Evolutionary conservation across 2,113 vertebrate species (phyloP), one percentile per base, ranked within the genome.

Genomic region (Nerophis lumbriciformis): DNA sequence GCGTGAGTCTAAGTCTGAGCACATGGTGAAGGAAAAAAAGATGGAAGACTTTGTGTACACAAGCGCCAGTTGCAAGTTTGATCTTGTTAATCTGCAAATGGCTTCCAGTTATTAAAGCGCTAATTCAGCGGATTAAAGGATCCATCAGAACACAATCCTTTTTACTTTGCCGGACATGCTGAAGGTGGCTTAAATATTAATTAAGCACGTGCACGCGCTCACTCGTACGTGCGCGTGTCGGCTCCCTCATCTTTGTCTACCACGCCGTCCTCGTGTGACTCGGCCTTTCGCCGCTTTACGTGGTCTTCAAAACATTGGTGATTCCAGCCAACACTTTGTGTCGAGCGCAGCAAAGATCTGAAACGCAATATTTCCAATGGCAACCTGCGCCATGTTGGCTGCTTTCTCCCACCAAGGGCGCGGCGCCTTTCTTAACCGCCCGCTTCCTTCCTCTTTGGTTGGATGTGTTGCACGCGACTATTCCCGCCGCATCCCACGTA

Each of bases 61-160:
- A 83, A 79, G 79, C 81, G 81, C 72, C 82, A 85, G 77, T 70
- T 49, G 75, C 71, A 76, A 83, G 85, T 81, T 85, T 85, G 83
- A 88, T 89, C 78, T 85, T 69, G 60, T 82, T 89, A 88, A 89
- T 89, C 87, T 88, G 84, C 87, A 88, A 86, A 88, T 87, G 87
- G 87, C 80, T 85, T 85, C 79, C 85, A 87, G 87, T 87, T 89
- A 89, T 87, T 87, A 88, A 87, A 86, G 82, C 76, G 83, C 86
- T 89, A 88, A 89, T 88, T 87, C 85, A 67, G 71, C 68, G 85
- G 86, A 87, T 89, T 89, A 88, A 81, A 68, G 84, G 83, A 85
- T 87, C 79, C 82, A 80, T 66, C 75, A 83, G 70, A 83, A 87
- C 85, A 85, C 85, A 87, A 85, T 85, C 85, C 79, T 81, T 76